Evolutionary conservation across 35 echinoderm and acorn worm genomes (phyloP), one percentile per base, ranked within the genome.

Genomic region (Ptychodera flava): DNA sequence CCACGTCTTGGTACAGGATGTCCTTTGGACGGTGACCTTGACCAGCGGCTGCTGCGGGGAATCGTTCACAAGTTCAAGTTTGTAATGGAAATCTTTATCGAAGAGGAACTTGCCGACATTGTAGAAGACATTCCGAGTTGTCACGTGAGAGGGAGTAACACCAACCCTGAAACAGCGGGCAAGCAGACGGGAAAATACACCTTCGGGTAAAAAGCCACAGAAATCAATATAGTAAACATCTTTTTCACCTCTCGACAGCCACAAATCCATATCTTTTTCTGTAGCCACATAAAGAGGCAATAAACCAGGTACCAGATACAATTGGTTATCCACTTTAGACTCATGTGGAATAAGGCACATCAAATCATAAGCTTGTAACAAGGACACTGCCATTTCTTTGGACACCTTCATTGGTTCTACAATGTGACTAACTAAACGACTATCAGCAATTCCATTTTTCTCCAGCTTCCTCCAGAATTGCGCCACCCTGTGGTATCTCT

Each of bases 141-240:
- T 22, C 6, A 22, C 22, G 45, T 6, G 45, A 64, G 6, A 12
- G 6, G 22, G 45, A 64, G 45, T 22, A 6, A 64, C 45, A 64
- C 22, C 6, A 64, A 22, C 6, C 6, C 45, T 64, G 22, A 64
- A 22, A 31, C 87, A 89, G 16, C 38, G 35, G 35, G 87, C 53
- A 16, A 89, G 27, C 0, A 89, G 79, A 82, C 87, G 87, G 35
- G 33, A 45, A 53, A 82, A 89, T 38, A 89, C 45, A 1, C 36
- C 45, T 36, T 53, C 53, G 12, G 87, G 64, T 35, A 82, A 16
- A 10, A 89, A 81, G 15, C 32, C 30, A 22, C 37, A 32, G 80
- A 89, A 89, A 34, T 89, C 87, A 31, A 89, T 64, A 81, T 89
- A 89, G 53, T 81, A 83, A 37, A 89, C 34, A 37, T 38, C 38